Conservation (phyloP, 2,888 invertebrate genomes). For the Patella pellucida region DNA sequence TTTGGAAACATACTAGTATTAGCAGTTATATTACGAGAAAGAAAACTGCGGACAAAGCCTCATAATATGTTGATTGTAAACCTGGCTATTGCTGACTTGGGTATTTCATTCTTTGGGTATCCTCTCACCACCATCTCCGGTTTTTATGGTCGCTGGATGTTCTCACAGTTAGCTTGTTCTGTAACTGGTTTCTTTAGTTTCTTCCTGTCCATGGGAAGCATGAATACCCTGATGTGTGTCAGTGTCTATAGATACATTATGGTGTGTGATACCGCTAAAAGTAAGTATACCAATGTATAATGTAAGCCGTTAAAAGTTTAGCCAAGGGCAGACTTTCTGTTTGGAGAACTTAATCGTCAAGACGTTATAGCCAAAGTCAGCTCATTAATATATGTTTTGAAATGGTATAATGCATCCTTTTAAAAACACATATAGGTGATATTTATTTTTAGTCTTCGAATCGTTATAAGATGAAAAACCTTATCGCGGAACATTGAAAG, state of each 20-base stretch:
- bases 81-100: conserved; percentile 22
- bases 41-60: conserved; percentile 9
- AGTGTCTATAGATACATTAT: conserved; percentile 42
- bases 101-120: conserved; percentile 22
- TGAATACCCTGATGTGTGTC: conserved; percentile 40
- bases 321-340: too few species aligned
- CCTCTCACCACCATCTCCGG: conserved; percentile 30
- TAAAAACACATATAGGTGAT: too few species aligned
- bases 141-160: conserved; percentile 39
- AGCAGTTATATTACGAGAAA: not conserved
- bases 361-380: too few species aligned
- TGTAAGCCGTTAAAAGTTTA: too few species aligned
- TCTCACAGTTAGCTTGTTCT: conserved; percentile 37
- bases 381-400: too few species aligned
- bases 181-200: conserved; percentile 40
- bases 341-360: too few species aligned
- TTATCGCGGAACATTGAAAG: too few species aligned
- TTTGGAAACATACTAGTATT: conserved; percentile 15
- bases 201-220: conserved; percentile 35
- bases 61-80: conserved; percentile 16
- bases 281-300: conserved; percentile 28
- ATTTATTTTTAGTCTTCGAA: too few species aligned
- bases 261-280: conserved; percentile 38
- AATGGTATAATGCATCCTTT: too few species aligned
- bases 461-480: too few species aligned